Base-by-base conservation (phyloP, 2,113 vertebrate genomes). In the Lampris megalopsis region DNA sequence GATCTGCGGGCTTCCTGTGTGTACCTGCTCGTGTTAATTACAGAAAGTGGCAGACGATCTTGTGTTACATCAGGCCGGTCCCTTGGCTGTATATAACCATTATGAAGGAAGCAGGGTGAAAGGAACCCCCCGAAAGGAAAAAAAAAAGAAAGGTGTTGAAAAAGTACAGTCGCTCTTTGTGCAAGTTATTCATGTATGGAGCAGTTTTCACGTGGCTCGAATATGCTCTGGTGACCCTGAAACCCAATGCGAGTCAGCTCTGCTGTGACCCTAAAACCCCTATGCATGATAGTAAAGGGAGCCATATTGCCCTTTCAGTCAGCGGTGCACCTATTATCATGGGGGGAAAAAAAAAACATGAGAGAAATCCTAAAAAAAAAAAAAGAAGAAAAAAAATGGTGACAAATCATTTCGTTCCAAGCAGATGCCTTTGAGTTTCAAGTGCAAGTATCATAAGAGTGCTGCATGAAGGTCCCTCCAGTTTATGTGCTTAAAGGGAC, bases 11-110 rank as follows among this genome's bases (percentile, higher is more conserved):
- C 79, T 84, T 80, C 87, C 68, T 85, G 75, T 79, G 81, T 88
- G 79, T 87, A 91, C 88, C 86, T 91, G 86, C 87, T 91, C 87
- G 85, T 90, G 83, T 89, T 93, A 90, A 91, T 92, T 92, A 92
- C 86, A 90, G 80, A 82, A 72, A 68, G 81, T 75, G 70, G 76
- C 77, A 73, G 86, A 87, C 80, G 82, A 88, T 90, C 79, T 79
- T 35, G 60, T 84, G 85, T 91, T 87, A 89, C 82, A 91, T 90
- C 79, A 6, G 57, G 48, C 83, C 56, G 35, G 11, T 84, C 74
- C 69, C 68, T 47, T 6, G 45, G 75, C 82, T 73, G 6, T 89
- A 80, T 71, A 91, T 92, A 90, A 91, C 91, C 81, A 61, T 91
- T 90, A 87, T 66, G 82, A 83, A 58, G 43, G 58, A 3, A 60